phyloP scores from a whole-genome alignment of 2,797 vertebrate genomes.

The Esox masquinongy region DNA sequence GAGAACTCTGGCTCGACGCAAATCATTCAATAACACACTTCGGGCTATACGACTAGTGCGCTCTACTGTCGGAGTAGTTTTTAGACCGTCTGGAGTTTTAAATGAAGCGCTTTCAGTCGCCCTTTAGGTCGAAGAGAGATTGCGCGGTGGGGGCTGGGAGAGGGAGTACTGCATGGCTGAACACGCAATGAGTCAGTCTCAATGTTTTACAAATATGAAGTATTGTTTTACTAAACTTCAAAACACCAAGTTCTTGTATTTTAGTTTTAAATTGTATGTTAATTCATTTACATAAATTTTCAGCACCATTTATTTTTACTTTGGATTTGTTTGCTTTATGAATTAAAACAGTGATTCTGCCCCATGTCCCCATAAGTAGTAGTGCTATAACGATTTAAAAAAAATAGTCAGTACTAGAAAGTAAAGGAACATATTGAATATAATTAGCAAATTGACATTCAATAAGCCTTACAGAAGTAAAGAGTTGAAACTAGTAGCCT shows the following conservation, averaged over 20 bases:
- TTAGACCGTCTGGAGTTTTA: constrained; percentile 76
- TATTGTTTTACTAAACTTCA: neutral
- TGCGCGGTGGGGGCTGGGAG: constrained; percentile 76
- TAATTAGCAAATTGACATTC: neutral
- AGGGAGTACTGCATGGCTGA: constrained; percentile 61
- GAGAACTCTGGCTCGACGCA: constrained; percentile 11
- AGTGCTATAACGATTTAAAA: neutral
- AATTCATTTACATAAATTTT: neutral
- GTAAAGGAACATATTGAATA: neutral
- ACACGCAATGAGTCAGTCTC: constrained; percentile 56
- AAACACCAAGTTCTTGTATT: neutral
- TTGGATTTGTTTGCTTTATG: neutral
- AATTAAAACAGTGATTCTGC: neutral
- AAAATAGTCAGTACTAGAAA: neutral
- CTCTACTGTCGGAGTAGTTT: constrained; percentile 67
- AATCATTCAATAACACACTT: constrained; percentile 35
- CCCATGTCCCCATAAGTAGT: neutral
- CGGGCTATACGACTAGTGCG: constrained; percentile 68
- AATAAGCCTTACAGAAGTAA: neutral
- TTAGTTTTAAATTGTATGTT: neutral
- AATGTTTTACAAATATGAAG: constrained; percentile 28
- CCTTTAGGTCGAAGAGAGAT: constrained; percentile 57
- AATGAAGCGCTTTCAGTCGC: constrained; percentile 83
- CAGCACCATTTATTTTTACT: neutral
- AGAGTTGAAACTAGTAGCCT: neutral